phyloP scores from a whole-genome alignment of 2,797 vertebrate species.

The Macropus fuliginosus region DNA sequence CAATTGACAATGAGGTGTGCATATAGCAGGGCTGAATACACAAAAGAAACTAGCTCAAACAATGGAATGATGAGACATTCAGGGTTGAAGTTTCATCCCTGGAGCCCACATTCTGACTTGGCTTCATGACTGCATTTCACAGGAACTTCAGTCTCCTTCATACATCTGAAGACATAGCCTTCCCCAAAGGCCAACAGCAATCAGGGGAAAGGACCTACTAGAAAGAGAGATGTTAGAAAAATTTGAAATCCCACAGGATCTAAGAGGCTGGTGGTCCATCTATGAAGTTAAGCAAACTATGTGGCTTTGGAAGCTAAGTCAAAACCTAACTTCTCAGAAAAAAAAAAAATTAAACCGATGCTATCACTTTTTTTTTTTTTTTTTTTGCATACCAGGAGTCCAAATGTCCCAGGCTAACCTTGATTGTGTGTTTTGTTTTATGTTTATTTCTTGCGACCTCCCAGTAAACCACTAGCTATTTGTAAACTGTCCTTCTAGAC shows the following conservation, averaged over 20 bases:
- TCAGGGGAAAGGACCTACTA: neutral
- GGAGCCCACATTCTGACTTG: neutral
- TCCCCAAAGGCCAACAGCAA: neutral
- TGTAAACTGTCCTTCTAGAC: slow-evolving; percentile 41
- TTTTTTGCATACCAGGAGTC: fast-evolving
- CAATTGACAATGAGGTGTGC: neutral
- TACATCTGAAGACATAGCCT: neutral
- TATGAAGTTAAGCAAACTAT: neutral
- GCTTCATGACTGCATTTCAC: neutral
- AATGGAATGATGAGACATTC: neutral
- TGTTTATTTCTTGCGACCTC: slow-evolving; percentile 37
- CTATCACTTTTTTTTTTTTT: neutral
- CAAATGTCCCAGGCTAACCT: slow-evolving; percentile 40
- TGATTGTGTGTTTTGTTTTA: slow-evolving; percentile 43
- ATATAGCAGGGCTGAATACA: neutral
- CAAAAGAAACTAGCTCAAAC: neutral
- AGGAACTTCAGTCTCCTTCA: neutral
- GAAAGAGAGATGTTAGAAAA: neutral
- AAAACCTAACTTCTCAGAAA: neutral
- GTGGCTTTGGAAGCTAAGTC: slow-evolving; percentile 10
- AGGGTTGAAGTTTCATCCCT: neutral
- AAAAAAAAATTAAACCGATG: neutral
- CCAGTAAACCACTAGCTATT: slow-evolving; percentile 19
- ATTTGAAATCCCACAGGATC: neutral
- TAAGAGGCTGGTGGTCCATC: neutral